Evolutionary conservation across 2,113 vertebrate species (phyloP), one percentile per base, ranked within the genome.

Genomic region (Balaenoptera acutorostrata): DNA sequence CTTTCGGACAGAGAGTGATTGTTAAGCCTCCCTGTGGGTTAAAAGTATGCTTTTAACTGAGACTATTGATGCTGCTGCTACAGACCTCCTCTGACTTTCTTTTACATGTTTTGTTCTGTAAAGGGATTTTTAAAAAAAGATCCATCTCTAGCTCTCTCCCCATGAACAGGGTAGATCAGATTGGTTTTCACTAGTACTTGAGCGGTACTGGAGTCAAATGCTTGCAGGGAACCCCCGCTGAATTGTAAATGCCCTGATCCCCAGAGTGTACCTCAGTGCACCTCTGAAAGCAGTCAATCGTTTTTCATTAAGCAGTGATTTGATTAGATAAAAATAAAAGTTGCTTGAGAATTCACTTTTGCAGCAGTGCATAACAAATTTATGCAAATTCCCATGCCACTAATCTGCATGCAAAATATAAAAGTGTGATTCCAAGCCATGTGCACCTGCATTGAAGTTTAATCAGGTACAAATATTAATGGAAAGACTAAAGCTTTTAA

Each of bases 311-410:
- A 97, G 97, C 96, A 96, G 92, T 98, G 98, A 98, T 98, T 99
- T 99, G 98, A 99, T 99, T 98, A 99, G 98, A 98, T 98, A 99
- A 99, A 99, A 99, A 99, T 98, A 99, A 99, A 99, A 99, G 98
- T 99, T 99, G 98, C 98, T 98, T 98, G 98, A 98, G 97, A 98
- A 98, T 98, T 98, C 98, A 98, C 96, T 99, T 99, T 97, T 98
- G 98, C 97, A 98, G 96, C 94, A 98, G 97, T 98, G 98, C 98
- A 98, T 98, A 98, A 98, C 98, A 98, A 98, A 98, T 98, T 97
- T 98, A 98, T 99, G 98, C 97, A 99, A 98, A 99, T 99, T 98
- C 74, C 6, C 80, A 63, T 98, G 95, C 93, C 97, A 98, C 96
- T 99, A 98, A 99, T 99, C 98, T 98, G 97, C 97, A 98, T 98